A percentile compares a stretch with the other conserved stretches of the same genome.
These are phyloP conservation scores for Caenorhabditis latens DNA, from an alignment of 1,140 invertebrate genomes.

Conservation along the genomic window DNA sequence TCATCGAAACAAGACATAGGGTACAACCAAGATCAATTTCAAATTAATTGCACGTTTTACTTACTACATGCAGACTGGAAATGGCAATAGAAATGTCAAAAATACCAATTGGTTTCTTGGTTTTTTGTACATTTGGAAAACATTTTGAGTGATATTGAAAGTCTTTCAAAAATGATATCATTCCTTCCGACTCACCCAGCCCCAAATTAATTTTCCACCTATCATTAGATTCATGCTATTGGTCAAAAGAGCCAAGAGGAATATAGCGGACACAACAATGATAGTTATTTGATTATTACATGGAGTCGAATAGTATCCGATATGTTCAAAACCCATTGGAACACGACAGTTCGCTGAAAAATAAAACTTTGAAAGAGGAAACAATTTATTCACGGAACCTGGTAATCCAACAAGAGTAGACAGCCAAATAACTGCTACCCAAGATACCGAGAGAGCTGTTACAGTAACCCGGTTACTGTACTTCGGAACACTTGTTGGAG, in stretches of 20 bases:
- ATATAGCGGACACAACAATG: neutral
- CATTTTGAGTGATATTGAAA: neutral
- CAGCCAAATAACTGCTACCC: neutral
- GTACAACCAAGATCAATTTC: too few species aligned
- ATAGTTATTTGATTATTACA: constrained; percentile 6
- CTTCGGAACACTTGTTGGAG: neutral
- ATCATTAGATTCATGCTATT: constrained; percentile 5
- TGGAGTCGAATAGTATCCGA: neutral
- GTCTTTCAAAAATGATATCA: neutral
- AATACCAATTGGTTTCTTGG: too few species aligned
- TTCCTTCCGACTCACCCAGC: neutral
- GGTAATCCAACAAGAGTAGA: neutral
- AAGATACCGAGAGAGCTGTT: neutral
- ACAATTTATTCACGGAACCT: neutral
- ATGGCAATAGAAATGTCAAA: too few species aligned
- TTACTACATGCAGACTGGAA: too few species aligned
- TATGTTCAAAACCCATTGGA: constrained; percentile 15
- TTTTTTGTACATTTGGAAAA: too few species aligned
- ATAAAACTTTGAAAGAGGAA: neutral
- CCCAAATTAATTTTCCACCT: neutral
- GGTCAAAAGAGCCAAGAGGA: neutral
- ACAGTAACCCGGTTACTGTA: neutral
- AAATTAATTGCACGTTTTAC: too few species aligned
- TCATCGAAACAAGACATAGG: neutral
- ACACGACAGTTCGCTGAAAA: neutral